Percentiles rank a stretch among this genome's conserved stretches.
Conservation (phyloP, 23 tunicate genomes). For the Ciona savignyi region DNA sequence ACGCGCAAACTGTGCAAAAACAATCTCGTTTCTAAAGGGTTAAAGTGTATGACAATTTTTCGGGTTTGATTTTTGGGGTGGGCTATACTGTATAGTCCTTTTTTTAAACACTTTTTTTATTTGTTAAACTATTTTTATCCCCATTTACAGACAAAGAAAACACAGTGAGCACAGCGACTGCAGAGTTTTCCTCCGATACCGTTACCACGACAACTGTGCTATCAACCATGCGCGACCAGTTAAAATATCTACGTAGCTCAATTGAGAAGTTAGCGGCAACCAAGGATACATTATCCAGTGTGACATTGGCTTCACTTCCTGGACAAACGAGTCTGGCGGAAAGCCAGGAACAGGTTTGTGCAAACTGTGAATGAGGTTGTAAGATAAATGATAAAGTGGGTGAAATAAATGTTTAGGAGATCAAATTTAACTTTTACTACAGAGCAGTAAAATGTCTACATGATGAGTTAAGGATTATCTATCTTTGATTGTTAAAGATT, state of each 20-base stretch:
- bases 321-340: slow-evolving; percentile 25
- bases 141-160: slow-evolving; percentile 6
- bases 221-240: slow-evolving; percentile 29
- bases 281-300: slow-evolving; percentile 3
- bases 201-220: slow-evolving; percentile 21
- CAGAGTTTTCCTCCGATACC: slow-evolving; percentile 16
- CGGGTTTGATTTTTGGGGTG: too few relatives aligned
- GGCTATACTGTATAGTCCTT: too few relatives aligned
- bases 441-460: background rate
- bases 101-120: too few relatives aligned
- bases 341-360: slow-evolving; percentile 44
- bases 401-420: background rate
- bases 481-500: too few relatives aligned
- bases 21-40: too few relatives aligned
- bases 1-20: too few relatives aligned
- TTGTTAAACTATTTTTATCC: too few relatives aligned
- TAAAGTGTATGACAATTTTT: too few relatives aligned
- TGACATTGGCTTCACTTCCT: background rate
- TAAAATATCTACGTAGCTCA: slow-evolving; percentile 15
- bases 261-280: slow-evolving; percentile 22
- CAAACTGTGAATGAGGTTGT: too few relatives aligned
- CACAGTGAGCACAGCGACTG: background rate
- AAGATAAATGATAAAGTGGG: too few relatives aligned
- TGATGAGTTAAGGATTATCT: background rate
- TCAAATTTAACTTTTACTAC: background rate